Evolutionary conservation across 2,888 invertebrate species (phyloP).

Genomic region (Drosophila affinis): DNA sequence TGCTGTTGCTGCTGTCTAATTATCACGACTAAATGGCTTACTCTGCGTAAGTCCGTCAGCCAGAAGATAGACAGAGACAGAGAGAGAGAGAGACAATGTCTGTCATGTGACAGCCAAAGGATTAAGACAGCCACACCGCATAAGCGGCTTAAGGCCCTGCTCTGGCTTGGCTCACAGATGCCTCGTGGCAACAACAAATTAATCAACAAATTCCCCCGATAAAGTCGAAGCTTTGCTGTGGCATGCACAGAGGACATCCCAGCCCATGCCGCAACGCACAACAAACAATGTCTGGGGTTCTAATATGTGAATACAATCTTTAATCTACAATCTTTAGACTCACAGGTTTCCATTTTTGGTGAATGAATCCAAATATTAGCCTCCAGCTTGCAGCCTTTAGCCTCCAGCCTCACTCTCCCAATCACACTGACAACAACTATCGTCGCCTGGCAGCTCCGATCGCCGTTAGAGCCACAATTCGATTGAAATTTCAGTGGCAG

Average conservation of each 20-base stretch:
- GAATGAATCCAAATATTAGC: no score
- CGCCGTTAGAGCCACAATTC: not conserved
- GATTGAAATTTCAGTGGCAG: not conserved
- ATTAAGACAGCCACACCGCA: slow-evolving; percentile 29
- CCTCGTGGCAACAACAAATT: slow-evolving; percentile 19
- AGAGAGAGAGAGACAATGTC: no score
- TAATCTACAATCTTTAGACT: not conserved
- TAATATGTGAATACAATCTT: no score
- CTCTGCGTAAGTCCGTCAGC: not conserved
- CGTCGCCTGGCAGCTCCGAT: not conserved
- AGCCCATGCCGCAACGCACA: no score
- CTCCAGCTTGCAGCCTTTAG: no score
- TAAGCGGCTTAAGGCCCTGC: slow-evolving; percentile 32
- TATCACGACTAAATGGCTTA: slow-evolving; percentile 19
- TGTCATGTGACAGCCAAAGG: slow-evolving; percentile 13
- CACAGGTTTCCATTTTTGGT: not conserved
- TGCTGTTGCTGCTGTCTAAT: slow-evolving; percentile 14
- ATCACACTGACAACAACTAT: not conserved
- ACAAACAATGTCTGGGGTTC: no score
- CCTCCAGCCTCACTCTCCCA: not conserved
- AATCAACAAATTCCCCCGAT: slow-evolving; percentile 23
- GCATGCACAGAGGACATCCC: no score
- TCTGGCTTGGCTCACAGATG: slow-evolving; percentile 3
- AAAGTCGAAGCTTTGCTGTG: slow-evolving; percentile 3
- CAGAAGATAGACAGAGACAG: not conserved